These are phyloP conservation scores for Nomada ruficornis DNA, from an alignment of 2,888 invertebrate species.

Conservation along the genomic window DNA sequence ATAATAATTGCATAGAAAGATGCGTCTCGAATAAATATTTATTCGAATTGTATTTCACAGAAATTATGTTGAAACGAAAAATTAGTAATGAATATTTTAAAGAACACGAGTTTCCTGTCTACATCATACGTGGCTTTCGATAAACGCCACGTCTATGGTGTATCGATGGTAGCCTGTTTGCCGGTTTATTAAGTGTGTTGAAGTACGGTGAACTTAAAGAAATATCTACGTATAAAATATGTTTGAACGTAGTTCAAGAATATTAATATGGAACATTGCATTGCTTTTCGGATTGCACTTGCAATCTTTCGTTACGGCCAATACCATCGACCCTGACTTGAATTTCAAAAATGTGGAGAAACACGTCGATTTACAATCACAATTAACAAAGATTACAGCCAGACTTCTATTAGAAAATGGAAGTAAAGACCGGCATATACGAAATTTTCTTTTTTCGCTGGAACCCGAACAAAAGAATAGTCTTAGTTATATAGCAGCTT, in stretches of 20 bases:
- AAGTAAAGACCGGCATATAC: constrained; percentile 88
- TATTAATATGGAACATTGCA: constrained; percentile 41
- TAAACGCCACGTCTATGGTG: constrained; percentile 72
- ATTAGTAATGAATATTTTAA: background rate
- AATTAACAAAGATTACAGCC: constrained; percentile 93
- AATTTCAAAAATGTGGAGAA: constrained; percentile 93
- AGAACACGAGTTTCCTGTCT: constrained; percentile 19
- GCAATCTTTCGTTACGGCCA: constrained; percentile 22
- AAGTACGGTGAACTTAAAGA: background rate
- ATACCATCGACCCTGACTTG: constrained; percentile 84
- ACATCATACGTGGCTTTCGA: constrained; percentile 15
- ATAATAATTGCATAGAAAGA: background rate
- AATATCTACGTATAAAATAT: constrained; percentile 33
- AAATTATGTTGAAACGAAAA: too few species aligned
- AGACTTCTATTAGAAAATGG: constrained; percentile 94
- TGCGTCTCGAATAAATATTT: background rate
- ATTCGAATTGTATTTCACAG: background rate
- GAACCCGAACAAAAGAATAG: constrained; percentile 88
- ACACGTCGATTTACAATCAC: constrained; percentile 94
- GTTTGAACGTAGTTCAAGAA: constrained; percentile 20
- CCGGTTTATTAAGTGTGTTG: constrained; percentile 51
- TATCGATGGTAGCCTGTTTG: constrained; percentile 35
- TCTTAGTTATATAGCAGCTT: constrained; percentile 90
- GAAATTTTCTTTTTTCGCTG: constrained; percentile 89
- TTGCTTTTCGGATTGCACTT: constrained; percentile 26